Evolutionary conservation across 2,113 vertebrate species (phyloP), one percentile per base, ranked within the genome.

Genomic region (Aptenodytes forsteri): DNA sequence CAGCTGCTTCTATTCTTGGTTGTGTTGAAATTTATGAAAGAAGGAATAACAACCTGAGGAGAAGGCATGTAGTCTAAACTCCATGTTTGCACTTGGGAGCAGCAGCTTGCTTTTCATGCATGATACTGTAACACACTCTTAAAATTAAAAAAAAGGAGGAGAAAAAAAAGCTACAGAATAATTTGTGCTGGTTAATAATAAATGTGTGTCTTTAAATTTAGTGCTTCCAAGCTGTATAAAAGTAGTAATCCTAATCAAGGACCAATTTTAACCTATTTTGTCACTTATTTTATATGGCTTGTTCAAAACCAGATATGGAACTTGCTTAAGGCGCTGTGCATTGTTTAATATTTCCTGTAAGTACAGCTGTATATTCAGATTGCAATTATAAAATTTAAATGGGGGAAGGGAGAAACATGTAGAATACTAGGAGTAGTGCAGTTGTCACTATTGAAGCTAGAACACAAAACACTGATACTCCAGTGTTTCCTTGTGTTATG

Each of bases 291-390:
- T 95, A 44, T 93, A 94, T 96, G 95, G 94, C 97, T 90, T 89
- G 71, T 96, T 97, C 72, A 86, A 89, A 97, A 96, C 79, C 91
- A 95, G 91, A 87, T 81, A 69, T 87, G 96, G 90, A 95, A 92
- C 89, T 87, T 21, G 89, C 95, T 98, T 97, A 85, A 90, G 94
- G 94, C 87, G 66, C 97, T 96, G 93, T 95, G 94, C 96, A 92
- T 97, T 97, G 96, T 97, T 98, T 95, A 82, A 97, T 97, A 95
- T 95, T 97, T 97, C 90, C 87, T 97, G 80, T 98, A 97, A 98
- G 95, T 96, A 90, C 58, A 96, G 88, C 87, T 98, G 94, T 98
- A 93, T 96, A 95, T 98, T 96, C 95, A 97, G 91, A 97, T 71
- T 96, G 88, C 40, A 4, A 97, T 96, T 97, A 97, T 89, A 96